Conservation (phyloP, 23 tunicate species). For the Styela plicata region DNA sequence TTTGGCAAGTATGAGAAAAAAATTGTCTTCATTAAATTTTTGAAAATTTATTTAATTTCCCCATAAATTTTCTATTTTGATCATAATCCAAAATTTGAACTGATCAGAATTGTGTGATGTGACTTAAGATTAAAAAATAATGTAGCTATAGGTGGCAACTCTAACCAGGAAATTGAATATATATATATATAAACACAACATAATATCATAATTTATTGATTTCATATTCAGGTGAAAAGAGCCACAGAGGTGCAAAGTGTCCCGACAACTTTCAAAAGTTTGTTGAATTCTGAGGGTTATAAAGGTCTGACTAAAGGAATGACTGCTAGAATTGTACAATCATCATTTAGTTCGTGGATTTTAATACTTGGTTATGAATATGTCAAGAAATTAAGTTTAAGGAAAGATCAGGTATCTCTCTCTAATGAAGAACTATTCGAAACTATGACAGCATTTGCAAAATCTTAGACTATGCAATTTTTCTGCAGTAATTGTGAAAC, state of each 20-base stretch:
- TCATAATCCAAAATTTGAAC: too few relatives aligned
- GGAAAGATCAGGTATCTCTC: background rate
- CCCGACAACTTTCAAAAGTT: constrained; percentile 36
- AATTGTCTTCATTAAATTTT: too few relatives aligned
- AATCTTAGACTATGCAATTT: constrained; percentile 1
- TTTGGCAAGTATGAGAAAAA: too few relatives aligned
- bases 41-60: too few relatives aligned
- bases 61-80: too few relatives aligned
- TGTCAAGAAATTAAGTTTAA: constrained; percentile 77
- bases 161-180: too few relatives aligned
- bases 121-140: too few relatives aligned
- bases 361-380: constrained; percentile 81
- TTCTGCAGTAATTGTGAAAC: background rate
- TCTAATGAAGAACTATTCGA: constrained; percentile 4
- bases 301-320: constrained; percentile 62
- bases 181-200: background rate
- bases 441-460: constrained; percentile 5
- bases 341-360: constrained; percentile 60
- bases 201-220: background rate
- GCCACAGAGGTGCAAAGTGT: constrained; percentile 34
- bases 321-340: constrained; percentile 65
- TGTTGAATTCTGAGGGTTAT: constrained; percentile 65
- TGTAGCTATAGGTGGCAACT: too few relatives aligned
- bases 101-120: too few relatives aligned
- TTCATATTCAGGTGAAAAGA: constrained; percentile 36